Percentiles rank a stretch among this genome's conserved stretches.
phyloP scores from a whole-genome alignment of 2,888 invertebrate species.

The Ormyrus rosae region DNA sequence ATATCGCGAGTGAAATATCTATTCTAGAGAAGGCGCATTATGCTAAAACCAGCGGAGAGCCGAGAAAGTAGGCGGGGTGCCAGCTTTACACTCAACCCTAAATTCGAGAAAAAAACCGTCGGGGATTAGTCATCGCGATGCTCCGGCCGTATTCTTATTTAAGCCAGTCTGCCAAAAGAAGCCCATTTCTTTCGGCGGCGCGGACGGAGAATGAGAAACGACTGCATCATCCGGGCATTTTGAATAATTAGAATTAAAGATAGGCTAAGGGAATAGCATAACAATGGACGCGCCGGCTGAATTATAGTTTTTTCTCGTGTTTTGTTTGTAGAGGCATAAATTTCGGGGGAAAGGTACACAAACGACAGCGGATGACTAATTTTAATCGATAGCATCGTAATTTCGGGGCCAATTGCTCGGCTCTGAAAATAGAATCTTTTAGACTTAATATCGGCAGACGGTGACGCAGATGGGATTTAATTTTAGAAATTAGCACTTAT shows the following conservation, averaged over 20 bases:
- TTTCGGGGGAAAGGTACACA: too few relatives aligned
- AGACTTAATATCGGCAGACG: too few relatives aligned
- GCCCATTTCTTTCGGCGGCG: slow-evolving; percentile 4
- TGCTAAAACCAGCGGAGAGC: slow-evolving; percentile 17
- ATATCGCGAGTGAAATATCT: too few relatives aligned
- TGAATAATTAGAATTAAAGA: slow-evolving; percentile 33
- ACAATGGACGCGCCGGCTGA: slow-evolving; percentile 17
- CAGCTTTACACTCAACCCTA: slow-evolving; percentile 16
- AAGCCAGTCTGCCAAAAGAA: background rate
- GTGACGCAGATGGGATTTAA: too few relatives aligned
- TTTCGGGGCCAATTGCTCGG: too few relatives aligned
- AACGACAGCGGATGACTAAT: slow-evolving; percentile 1
- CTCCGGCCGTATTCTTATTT: background rate
- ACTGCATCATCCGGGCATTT: slow-evolving; percentile 11
- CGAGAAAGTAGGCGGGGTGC: slow-evolving; percentile 20
- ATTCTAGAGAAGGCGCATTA: slow-evolving; percentile 5
- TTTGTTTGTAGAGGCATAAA: too few relatives aligned
- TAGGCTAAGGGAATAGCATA: background rate
- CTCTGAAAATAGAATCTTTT: too few relatives aligned
- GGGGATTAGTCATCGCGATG: slow-evolving; percentile 12
- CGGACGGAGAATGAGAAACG: slow-evolving; percentile 25
- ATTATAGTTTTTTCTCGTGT: slow-evolving; percentile 5
- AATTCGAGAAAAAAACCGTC: slow-evolving; percentile 9
- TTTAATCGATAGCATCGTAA: slow-evolving; percentile 1
- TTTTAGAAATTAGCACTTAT: too few relatives aligned